Evolutionary conservation across 2,113 vertebrate genomes (phyloP), one percentile per base, ranked within the genome.

Genomic region (Oxyura jamaicensis): DNA sequence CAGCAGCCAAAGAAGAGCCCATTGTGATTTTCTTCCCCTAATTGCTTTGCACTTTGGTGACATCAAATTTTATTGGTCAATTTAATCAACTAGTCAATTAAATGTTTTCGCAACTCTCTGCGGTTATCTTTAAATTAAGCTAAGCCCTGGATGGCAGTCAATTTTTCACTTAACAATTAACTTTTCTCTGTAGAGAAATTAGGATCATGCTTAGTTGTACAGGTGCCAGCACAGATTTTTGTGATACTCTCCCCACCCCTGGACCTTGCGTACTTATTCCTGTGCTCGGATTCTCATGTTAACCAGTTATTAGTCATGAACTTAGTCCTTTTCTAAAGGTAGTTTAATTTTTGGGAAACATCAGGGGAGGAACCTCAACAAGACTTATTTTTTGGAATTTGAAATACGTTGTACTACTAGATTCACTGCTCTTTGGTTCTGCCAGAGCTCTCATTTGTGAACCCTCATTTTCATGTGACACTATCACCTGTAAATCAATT

Each of bases 91-190:
- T 29, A 52, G 59, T 88, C 50, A 66, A 55, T 91, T 65, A 58
- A 58, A 56, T 36, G 69, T 19, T 93, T 95, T 82, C 68, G 75
- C 91, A 85, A 73, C 55, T 81, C 46, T 31, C 71, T 65, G 66
- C 39, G 52, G 31, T 89, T 89, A 46, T 66, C 77, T 79, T 86
- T 50, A 75, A 44, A 36, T 75, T 92, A 94, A 95, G 86, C 65
- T 4, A 82, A 91, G 59, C 10, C 20, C 41, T 89, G 73, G 91
- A 72, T 11, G 53, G 13, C 33, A 52, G 20, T 33, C 20, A 68
- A 14, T 16, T 81, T 83, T 75, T 72, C 25, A 81, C 11, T 59
- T 93, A 95, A 93, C 39, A 22, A 83, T 96, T 96, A 93, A 95
- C 94, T 91, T 77, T 50, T 23, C 36, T 65, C 59, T 33, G 23